Base-by-base conservation (phyloP, 2,888 invertebrate genomes). In the Gymnosoma rotundatum region DNA sequence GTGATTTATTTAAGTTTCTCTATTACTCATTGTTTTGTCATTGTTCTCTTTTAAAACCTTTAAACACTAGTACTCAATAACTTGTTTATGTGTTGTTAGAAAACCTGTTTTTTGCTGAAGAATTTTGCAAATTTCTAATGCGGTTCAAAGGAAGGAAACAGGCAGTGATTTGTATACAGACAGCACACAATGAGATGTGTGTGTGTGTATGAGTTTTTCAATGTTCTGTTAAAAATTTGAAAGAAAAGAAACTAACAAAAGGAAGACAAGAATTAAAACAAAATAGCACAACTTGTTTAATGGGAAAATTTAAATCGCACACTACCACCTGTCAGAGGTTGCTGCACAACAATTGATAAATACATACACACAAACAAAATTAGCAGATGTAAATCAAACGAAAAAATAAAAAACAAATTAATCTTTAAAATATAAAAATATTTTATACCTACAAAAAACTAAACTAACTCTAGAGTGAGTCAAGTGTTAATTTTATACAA, bases 271-370 rank as follows among this genome's bases (percentile, higher is more conserved):
- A 56, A 72, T 12, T 58, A 63, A 69, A 78, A 78, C 56, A 78
- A 63, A 32, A 32, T 32, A 32, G 32, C 18, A 56, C 60, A 78
- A 79, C 74, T 79, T 74, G 78, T 70, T 75, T 83, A 18, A 75
- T 70, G 69, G 63, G 69, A 63, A 69, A 72, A 50, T 56, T 54
- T 61, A 14, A 20, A 58, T 58, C 74, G 70, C 67, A 52, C 45
- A 60, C 74, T 67, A 83, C 73, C 83, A 83, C 83, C 83, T 79
- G 83, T 83, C 74, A 75, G 83, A 78, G 64, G 70, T 74, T 70
- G 12, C 42, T 42, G 42, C 12, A 42, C 10, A 4, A 32, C 42
- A 42, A 12, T 21, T 66, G 36, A 38, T 36, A 61, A 32, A 32
- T 7, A 36, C 0, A 9, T 60, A 61, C 16, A 36, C 38, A 38